phyloP scores from a whole-genome alignment of 2,113 vertebrate species.

The Indri indri region DNA sequence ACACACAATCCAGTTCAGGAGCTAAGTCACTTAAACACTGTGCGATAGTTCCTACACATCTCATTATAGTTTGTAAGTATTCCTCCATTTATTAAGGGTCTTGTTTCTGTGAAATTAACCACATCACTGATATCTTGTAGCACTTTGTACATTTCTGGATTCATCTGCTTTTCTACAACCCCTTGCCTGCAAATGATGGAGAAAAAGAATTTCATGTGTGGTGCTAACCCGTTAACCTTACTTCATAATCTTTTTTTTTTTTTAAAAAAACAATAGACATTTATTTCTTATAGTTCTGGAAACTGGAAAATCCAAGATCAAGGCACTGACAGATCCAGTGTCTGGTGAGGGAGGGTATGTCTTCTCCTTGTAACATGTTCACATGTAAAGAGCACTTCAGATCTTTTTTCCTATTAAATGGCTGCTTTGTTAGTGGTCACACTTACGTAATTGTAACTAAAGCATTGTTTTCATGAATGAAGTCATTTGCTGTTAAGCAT shows the following conservation, averaged over 20 bases:
- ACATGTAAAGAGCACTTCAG: background rate
- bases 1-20: background rate
- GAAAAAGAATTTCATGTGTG: background rate
- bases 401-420: background rate
- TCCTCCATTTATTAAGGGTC: background rate
- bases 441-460: background rate
- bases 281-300: background rate
- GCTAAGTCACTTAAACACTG: background rate
- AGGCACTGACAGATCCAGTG: background rate
- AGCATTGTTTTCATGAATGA: background rate
- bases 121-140: background rate
- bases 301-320: background rate
- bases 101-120: slow-evolving; percentile 16
- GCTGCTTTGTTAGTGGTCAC: background rate
- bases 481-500: background rate
- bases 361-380: background rate
- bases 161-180: slow-evolving; percentile 11
- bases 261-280: background rate
- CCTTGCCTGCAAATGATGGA: background rate
- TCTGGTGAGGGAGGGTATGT: background rate
- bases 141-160: background rate
- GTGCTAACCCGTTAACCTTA: background rate
- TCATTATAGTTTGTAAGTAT: background rate
- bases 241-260: background rate
- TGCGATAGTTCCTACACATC: background rate